These are phyloP conservation scores for Hecatera dysodea DNA, from an alignment of 2,888 invertebrate genomes.

Conservation along the genomic window DNA sequence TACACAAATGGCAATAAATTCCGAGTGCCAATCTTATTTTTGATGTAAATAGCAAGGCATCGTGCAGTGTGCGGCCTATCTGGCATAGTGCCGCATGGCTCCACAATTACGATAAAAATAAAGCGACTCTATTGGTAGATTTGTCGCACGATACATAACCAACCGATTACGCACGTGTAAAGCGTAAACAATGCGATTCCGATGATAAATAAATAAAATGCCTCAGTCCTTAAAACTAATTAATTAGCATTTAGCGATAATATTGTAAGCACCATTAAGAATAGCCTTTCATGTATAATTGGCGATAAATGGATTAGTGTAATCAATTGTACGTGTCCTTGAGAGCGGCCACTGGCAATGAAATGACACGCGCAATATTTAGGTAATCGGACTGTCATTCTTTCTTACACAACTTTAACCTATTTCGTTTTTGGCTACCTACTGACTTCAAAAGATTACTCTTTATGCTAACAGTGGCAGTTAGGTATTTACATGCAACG, in stretches of 20 bases:
- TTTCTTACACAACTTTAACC: conserved; percentile 20
- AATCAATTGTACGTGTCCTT: conserved; percentile 42
- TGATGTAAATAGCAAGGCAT: conserved; percentile 20
- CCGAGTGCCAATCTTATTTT: conserved; percentile 41
- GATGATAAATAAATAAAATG: conserved; percentile 48
- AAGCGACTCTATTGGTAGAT: conserved; percentile 41
- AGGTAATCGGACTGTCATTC: conserved; percentile 19
- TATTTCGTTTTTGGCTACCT: neutral
- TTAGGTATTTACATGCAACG: neutral
- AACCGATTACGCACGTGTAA: conserved; percentile 32
- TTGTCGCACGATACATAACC: conserved; percentile 47
- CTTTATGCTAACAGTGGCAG: neutral
- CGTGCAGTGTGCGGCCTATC: conserved; percentile 31
- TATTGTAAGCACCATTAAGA: conserved; percentile 10
- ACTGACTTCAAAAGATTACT: neutral
- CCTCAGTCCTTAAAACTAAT: conserved; percentile 7
- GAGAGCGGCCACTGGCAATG: conserved; percentile 26
- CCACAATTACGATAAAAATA: conserved; percentile 42
- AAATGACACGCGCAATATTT: neutral
- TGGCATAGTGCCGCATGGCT: conserved; percentile 43
- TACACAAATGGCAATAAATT: conserved; percentile 22
- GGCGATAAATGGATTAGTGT: conserved; percentile 41
- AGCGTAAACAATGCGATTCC: conserved; percentile 49
- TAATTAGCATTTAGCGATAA: conserved; percentile 36
- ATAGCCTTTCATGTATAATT: conserved; percentile 26